Evolutionary conservation across 2,888 invertebrate genomes (phyloP).

Genomic region (Seladonia tumulorum): DNA sequence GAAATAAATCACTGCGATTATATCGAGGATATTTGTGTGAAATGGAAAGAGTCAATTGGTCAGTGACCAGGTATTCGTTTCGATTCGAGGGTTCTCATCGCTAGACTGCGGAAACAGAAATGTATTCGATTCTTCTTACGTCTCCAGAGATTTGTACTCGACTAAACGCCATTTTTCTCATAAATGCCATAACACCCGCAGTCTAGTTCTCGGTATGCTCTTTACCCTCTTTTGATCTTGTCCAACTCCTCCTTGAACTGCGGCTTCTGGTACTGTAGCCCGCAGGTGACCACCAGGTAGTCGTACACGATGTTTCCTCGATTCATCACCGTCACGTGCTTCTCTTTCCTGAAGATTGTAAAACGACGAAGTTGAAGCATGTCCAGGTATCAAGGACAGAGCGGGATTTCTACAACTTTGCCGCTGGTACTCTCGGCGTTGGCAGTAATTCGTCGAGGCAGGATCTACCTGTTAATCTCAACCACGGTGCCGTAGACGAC

Average conservation of each 20-base stretch:
- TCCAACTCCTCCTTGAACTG: conserved; percentile 56
- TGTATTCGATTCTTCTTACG: too few relatives aligned
- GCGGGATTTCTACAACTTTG: not conserved
- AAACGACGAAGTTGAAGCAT: not conserved
- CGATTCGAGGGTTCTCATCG: too few relatives aligned
- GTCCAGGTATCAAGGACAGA: not conserved
- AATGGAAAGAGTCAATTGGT: too few relatives aligned
- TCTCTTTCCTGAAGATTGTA: conserved; percentile 83
- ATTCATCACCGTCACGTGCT: conserved; percentile 85
- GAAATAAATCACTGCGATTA: too few relatives aligned
- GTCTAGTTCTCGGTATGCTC: not conserved
- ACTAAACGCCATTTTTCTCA: too few relatives aligned
- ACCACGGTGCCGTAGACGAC: conserved; percentile 87
- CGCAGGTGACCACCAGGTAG: conserved; percentile 80
- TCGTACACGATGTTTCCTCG: conserved; percentile 78
- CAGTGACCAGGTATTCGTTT: not conserved
- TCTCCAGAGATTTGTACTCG: too few relatives aligned
- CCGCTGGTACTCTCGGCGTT: not conserved
- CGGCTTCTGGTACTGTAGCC: conserved; percentile 74
- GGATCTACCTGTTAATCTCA: conserved; percentile 86
- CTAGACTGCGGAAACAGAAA: too few relatives aligned
- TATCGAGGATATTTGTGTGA: too few relatives aligned
- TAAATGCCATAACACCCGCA: too few relatives aligned
- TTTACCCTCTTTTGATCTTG: conserved; percentile 60
- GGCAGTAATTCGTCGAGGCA: not conserved